Evolutionary conservation across 2,888 invertebrate species (phyloP), one percentile per base, ranked within the genome.

Genomic region (Agrochola macilenta): DNA sequence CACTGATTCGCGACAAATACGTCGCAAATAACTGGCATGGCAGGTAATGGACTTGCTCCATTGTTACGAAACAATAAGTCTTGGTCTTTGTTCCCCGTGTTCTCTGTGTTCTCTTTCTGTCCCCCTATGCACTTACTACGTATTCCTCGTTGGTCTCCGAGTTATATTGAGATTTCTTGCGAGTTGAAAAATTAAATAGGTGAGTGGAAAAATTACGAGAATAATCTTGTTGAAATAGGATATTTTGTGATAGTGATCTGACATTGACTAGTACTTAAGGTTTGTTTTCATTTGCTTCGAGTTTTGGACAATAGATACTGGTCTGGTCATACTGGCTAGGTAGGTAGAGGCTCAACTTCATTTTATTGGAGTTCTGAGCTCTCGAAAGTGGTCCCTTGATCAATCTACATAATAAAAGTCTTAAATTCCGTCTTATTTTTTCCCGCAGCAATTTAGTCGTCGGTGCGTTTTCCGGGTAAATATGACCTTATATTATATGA

Each of bases 11-110:
- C 64, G 83, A 85, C 82, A 89, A 79, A 88, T 88, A 86, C 75
- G 74, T 30, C 74, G 77, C 81, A 88, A 81, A 88, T 87, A 89
- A 77, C 86, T 68, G 71, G 69, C 72, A 75, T 70, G 71, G 66
- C 70, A 75, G 70, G 84, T 88, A 87, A 89, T 90, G 86, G 89
- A 88, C 89, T 88, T 85, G 82, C 52, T 46, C 89, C 81, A 89
- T 92, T 92, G 92, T 92, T 81, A 39, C 46, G 65, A 87, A 79
- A 92, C 92, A 92, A 92, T 92, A 85, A 87, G 80, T 73, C 73
- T 63, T 49, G 82, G 69, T 88, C 90, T 91, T 92, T 92, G 92
- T 92, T 89, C 84, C 5, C n/a, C 65, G 61, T 74, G 30, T 74
- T 69, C 49, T 49, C 49, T 72, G 54, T 81, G 78, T 76, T 74